Evolutionary conservation across 2,888 invertebrate genomes (phyloP), one percentile per base, ranked within the genome.

Genomic region (Drosophila borborema): DNA sequence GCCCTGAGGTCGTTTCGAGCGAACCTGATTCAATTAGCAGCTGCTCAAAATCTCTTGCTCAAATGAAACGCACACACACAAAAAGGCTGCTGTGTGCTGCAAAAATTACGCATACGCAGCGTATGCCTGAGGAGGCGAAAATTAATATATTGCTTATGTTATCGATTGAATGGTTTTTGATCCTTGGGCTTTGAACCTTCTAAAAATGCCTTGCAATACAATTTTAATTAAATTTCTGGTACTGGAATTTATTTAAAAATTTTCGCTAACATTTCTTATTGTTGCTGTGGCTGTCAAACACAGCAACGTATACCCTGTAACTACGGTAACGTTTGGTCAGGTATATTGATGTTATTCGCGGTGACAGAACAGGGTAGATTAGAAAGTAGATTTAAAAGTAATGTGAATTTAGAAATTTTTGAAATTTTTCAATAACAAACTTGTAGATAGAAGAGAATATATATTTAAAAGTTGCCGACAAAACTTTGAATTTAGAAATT

Each of bases 91-190:
- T 69, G 46, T 43, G 56, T 14, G 34, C 18, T 56, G 63, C 72
- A 71, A 59, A 75, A 71, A 80, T 86, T 80, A 48, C 68, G 84
- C 74, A 85, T 86, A 81, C 82, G 83, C 84, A 79, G 74, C 74
- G 62, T 73, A 40, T 12, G 46, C 60, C 40, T 2, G 23, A 36
- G 31, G 12, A 36, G 16, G 18, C 64, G 23, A 38, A 31, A 38
- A 74, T 68, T 41, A 49, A 64, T 59, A 72, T 66, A 56, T 75
- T 66, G 59, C 49, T 74, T 66, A 67, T 63, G 53, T 34, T 40
- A 72, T 70, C 34, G 66, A 60, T 69, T 65, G 62, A 74, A 71
- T 62, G 67, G 61, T 78, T 72, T 78, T 69, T 41, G 41, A 53
- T 48, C 51, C 58, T 20, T 2, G 10, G 12, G 12, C 23, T 63